Conservation (phyloP, 2,113 vertebrate genomes). For the Seriola rivoliana region DNA sequence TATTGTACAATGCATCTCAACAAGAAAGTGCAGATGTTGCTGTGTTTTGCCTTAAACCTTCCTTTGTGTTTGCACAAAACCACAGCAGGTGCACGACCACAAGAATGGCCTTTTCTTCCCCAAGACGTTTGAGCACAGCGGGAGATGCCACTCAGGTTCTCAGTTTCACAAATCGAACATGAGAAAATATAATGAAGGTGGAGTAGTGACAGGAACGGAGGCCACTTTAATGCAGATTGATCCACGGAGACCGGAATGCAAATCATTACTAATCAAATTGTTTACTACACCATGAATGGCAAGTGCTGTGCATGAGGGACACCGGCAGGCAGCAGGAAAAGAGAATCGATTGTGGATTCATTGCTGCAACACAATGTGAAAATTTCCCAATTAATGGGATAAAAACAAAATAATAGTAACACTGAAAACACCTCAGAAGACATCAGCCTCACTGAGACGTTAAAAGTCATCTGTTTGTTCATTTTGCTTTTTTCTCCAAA, state of each 20-base stretch:
- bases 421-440: not conserved
- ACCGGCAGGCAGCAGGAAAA: slow-evolving; percentile 6
- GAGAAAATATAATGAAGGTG: slow-evolving; percentile 60
- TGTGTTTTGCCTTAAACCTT: slow-evolving; percentile 2
- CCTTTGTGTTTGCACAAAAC: not conserved
- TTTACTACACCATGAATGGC: slow-evolving; percentile 59
- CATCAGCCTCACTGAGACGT: not conserved
- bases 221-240: slow-evolving; percentile 64
- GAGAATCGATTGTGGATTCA: slow-evolving; percentile 18
- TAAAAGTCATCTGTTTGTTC: not conserved
- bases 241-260: slow-evolving; percentile 61
- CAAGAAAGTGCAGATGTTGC: slow-evolving; percentile 14
- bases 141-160: slow-evolving; percentile 33
- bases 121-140: slow-evolving; percentile 9
- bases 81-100: not conserved
- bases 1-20: slow-evolving; percentile 9
- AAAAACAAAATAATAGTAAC: not conserved
- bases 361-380: slow-evolving; percentile 3
- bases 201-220: slow-evolving; percentile 52
- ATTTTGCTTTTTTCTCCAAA: not conserved
- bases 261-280: slow-evolving; percentile 73
- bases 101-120: slow-evolving; percentile 3
- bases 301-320: slow-evolving; percentile 40
- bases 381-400: slow-evolving; percentile 9
- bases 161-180: slow-evolving; percentile 49